Evolutionary conservation across 1,140 invertebrate species (phyloP).

Genomic region (Centruroides sculpturatus): DNA sequence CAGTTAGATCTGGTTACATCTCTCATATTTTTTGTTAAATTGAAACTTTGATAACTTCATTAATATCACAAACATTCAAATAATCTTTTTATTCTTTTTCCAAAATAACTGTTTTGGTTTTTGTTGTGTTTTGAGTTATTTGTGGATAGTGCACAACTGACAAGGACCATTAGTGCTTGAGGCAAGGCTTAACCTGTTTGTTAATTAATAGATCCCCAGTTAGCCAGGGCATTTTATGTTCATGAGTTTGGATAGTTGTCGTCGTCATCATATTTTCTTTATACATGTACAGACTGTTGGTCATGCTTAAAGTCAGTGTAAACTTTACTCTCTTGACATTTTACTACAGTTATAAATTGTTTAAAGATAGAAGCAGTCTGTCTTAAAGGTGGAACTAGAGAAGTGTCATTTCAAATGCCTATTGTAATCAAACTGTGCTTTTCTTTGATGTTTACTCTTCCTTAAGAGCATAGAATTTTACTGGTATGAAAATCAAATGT

Average conservation of each 20-base stretch:
- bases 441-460: slow-evolving; percentile 46
- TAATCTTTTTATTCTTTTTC: slow-evolving; percentile 89
- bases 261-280: too few species aligned
- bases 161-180: too few species aligned
- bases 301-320: slow-evolving; percentile 81
- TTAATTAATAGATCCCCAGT: too few species aligned
- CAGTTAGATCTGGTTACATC: slow-evolving; percentile 15
- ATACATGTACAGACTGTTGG: slow-evolving; percentile 7
- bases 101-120: slow-evolving; percentile 77
- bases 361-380: slow-evolving; percentile 98
- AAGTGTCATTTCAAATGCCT: slow-evolving; percentile 73
- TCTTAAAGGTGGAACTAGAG: slow-evolving; percentile 81
- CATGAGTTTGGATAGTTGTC: too few species aligned
- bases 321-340: slow-evolving; percentile 42
- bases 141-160: too few species aligned
- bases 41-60: slow-evolving; percentile 59
- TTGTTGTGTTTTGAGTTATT: slow-evolving; percentile 41
- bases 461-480: slow-evolving; percentile 44
- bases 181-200: too few species aligned
- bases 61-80: slow-evolving; percentile 67
- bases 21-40: slow-evolving; percentile 70
- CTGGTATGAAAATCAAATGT: slow-evolving; percentile 69
- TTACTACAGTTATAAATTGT: slow-evolving; percentile 90
- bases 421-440: slow-evolving; percentile 47
- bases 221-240: too few species aligned